Conservation (phyloP, 2,888 invertebrate species). For the Drosophila paranaensis region DNA sequence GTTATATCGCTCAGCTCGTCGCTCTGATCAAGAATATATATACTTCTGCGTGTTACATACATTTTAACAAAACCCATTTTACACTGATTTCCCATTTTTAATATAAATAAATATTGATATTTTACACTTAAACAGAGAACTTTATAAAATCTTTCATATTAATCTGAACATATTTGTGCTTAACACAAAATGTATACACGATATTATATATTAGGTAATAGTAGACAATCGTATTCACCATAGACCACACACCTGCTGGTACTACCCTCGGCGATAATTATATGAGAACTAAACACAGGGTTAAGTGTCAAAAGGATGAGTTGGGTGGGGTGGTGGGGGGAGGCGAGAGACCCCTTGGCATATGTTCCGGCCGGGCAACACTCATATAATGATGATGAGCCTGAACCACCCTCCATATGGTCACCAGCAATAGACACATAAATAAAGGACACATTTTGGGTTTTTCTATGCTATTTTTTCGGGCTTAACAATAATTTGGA, state of each 20-base stretch:
- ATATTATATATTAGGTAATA: background rate
- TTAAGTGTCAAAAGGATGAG: slow-evolving; percentile 77
- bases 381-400: slow-evolving; percentile 65
- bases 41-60: no score
- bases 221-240: background rate
- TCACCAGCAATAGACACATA: background rate
- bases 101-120: no score
- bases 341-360: slow-evolving; percentile 31
- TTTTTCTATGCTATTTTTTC: background rate
- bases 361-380: slow-evolving; percentile 46
- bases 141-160: no score
- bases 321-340: background rate
- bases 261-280: slow-evolving; percentile 55
- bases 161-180: no score
- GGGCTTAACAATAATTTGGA: slow-evolving; percentile 45
- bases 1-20: no score
- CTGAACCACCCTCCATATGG: slow-evolving; percentile 34
- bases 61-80: no score
- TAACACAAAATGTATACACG: no score
- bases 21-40: no score
- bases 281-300: slow-evolving; percentile 55
- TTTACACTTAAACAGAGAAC: no score
- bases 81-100: no score
- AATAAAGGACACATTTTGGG: slow-evolving; percentile 2
- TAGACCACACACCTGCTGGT: slow-evolving; percentile 41